Evolutionary conservation across 1,140 invertebrate species (phyloP).

Genomic region (Bursaphelenchus mucronatus): DNA sequence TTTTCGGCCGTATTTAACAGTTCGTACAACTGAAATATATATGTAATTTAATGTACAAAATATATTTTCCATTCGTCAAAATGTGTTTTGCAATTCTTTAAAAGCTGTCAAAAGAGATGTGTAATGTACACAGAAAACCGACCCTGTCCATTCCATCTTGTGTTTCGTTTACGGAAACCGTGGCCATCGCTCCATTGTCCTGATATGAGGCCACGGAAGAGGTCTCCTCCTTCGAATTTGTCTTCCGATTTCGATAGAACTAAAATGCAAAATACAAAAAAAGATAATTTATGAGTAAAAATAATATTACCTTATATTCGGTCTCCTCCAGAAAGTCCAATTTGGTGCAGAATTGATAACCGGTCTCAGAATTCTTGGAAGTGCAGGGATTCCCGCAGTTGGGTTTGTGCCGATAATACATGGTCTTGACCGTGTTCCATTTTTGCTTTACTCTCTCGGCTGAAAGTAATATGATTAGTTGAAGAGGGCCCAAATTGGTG

Average conservation of each 20-base stretch:
- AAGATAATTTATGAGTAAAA: background rate
- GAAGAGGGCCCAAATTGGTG: background rate
- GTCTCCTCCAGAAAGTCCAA: constrained; percentile 8
- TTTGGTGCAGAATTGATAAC: constrained; percentile 8
- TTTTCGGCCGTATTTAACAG: no score
- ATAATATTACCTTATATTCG: constrained; percentile 9
- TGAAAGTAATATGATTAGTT: no score
- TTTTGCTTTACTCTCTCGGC: constrained; percentile 18
- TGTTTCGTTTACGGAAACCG: constrained; percentile 9
- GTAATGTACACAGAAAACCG: background rate
- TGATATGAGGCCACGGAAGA: no score
- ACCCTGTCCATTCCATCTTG: constrained; percentile 16
- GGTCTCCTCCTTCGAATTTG: background rate
- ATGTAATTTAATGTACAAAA: no score
- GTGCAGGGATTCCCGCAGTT: constrained; percentile 14
- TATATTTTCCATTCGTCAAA: no score
- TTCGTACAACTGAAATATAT: no score
- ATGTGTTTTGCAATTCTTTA: no score
- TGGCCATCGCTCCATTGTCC: constrained; percentile 5
- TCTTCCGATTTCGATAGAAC: constrained; percentile 22
- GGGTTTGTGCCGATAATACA: constrained; percentile 9
- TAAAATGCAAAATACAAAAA: constrained; percentile 2
- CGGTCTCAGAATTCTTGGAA: background rate
- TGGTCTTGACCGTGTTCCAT: constrained; percentile 19
- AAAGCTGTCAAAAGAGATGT: no score